Evolutionary conservation across 2,888 invertebrate species (phyloP), one percentile per base, ranked within the genome.

Genomic region (Drosophila putrida): DNA sequence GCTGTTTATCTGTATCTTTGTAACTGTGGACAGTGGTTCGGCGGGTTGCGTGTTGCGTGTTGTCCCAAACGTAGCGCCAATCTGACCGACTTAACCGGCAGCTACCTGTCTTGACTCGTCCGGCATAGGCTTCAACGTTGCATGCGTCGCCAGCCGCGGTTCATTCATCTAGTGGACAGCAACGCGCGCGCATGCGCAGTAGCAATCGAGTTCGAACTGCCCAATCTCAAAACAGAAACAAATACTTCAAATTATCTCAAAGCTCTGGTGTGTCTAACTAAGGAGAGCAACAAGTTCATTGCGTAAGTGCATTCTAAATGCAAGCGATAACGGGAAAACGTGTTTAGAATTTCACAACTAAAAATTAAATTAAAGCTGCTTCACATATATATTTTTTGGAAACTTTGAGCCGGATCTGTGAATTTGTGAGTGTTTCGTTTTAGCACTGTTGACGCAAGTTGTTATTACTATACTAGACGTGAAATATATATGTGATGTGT

Each of bases 151-250:
- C 71, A 60, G 62, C 60, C 62, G 60, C 63, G 67, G 53, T 71
- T 86, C 89, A 86, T 82, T 86, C 73, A 65, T 46, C 66, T 55
- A 70, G 51, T 71, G 85, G 64, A 75, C 78, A 64, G 65, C 86
- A 75, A 61, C 60, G 80, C 63, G 83, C 78, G 80, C 88, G 89
- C 85, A 88, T 84, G 85, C 83, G 74, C 86, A 65, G 59, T 69
- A 55, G 65, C 76, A 47, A 41, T 25, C 57, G 57, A 46, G 39
- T 46, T 47, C 0, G 25, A 31, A 50, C 20, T 13, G 35, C 38
- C 38, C 35, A 27, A 13, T 27, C 13, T 2, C 13, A 51, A 27
- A 38, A 13, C 13, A n/a, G 9, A 20, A 10, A 28, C 27, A 36
- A 55, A 35, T 28, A 15, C 28, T 6, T 6, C 10, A 39, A 47